Conservation (phyloP, 2,888 invertebrate genomes). For the Thecocarcelia acutangulata region DNA sequence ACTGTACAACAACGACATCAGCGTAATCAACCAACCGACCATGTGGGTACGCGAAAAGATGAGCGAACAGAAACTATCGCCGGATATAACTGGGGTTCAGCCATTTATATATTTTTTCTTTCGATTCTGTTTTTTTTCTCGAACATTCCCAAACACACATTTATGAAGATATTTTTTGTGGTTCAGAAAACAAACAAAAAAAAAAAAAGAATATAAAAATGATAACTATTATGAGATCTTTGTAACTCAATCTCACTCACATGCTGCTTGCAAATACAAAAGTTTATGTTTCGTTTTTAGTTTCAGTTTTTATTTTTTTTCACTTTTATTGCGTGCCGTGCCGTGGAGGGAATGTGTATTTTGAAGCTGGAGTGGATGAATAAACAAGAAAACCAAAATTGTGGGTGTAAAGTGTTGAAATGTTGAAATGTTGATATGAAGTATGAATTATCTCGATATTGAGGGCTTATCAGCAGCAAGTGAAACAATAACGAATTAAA, state of each 20-base stretch:
- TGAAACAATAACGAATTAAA: not conserved
- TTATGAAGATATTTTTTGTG: not conserved
- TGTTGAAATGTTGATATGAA: slow-evolving; percentile 40
- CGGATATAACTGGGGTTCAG: slow-evolving; percentile 31
- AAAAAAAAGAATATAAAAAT: too few species aligned
- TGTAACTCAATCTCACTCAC: slow-evolving; percentile 8
- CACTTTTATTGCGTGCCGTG: not conserved
- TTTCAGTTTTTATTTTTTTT: not conserved
- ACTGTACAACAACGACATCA: slow-evolving; percentile 15
- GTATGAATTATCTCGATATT: slow-evolving; percentile 45
- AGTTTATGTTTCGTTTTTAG: slow-evolving; percentile 1
- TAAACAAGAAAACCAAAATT: slow-evolving; percentile 8
- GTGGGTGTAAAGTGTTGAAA: slow-evolving; percentile 50
- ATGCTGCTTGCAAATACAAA: slow-evolving; percentile 16
- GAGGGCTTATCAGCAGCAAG: slow-evolving; percentile 35
- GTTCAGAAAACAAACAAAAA: slow-evolving; percentile 15
- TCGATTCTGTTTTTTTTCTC: not conserved
- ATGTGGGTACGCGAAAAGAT: slow-evolving; percentile 22
- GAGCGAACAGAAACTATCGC: slow-evolving; percentile 34
- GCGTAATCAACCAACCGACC: slow-evolving; percentile 25
- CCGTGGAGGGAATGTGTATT: not conserved
- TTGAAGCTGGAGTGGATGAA: slow-evolving; percentile 8
- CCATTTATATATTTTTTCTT: slow-evolving; percentile 8
- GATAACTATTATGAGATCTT: slow-evolving; percentile 23
- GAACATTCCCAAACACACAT: not conserved